Evolutionary conservation across 2,888 invertebrate species (phyloP).

Genomic region (Nephrotoma appendiculata): DNA sequence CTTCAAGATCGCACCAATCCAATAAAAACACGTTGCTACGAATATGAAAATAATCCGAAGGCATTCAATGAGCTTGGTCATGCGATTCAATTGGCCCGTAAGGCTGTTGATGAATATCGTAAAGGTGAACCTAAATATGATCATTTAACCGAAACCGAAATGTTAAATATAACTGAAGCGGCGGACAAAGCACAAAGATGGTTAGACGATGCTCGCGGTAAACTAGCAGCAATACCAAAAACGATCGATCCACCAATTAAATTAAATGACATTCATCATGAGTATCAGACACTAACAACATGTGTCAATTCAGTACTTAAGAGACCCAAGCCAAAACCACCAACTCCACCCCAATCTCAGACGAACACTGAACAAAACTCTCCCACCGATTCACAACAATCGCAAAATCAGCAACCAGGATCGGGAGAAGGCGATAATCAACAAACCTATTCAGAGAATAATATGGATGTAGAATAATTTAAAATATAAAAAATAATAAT

Average conservation of each 20-base stretch:
- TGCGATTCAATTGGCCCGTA: conserved; percentile 64
- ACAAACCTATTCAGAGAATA: conserved; percentile 16
- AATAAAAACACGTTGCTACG: conserved; percentile 66
- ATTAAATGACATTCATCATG: conserved; percentile 62
- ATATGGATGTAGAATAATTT: conserved; percentile 13
- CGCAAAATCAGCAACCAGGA: conserved; percentile 9
- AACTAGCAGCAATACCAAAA: conserved; percentile 47
- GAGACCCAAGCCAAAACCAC: conserved; percentile 79
- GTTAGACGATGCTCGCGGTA: conserved; percentile 62
- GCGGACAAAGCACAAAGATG: conserved; percentile 61
- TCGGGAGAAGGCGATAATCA: neutral
- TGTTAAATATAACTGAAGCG: conserved; percentile 57
- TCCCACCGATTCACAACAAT: conserved; percentile 10
- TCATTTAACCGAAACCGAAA: conserved; percentile 69
- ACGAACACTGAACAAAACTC: neutral
- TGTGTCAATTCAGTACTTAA: conserved; percentile 62
- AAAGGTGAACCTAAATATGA: conserved; percentile 56
- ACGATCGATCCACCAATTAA: conserved; percentile 63
- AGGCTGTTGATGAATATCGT: conserved; percentile 59
- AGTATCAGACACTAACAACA: conserved; percentile 43
- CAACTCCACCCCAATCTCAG: conserved; percentile 39
- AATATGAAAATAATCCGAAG: conserved; percentile 63
- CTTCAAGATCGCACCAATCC: conserved; percentile 74
- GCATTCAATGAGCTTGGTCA: conserved; percentile 70
- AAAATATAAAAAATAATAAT: neutral